phyloP scores from a whole-genome alignment of 2,113 vertebrate genomes.

The Mobula birostris region DNA sequence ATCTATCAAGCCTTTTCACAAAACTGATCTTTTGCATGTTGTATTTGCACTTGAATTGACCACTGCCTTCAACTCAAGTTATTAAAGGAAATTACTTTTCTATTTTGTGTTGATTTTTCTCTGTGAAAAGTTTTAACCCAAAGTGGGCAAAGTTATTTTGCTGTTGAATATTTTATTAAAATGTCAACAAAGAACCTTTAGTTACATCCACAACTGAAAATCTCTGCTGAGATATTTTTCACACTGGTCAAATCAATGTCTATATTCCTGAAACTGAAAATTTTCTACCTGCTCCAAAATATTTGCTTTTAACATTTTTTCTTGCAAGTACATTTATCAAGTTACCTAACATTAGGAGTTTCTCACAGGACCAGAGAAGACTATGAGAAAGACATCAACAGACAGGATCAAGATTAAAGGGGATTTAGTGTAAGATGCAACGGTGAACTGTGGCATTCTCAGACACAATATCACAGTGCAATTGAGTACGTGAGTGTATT shows the following conservation, averaged over 20 bases:
- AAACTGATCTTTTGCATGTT: neutral
- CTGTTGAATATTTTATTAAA: neutral
- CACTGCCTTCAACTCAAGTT: neutral
- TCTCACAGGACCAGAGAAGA: neutral
- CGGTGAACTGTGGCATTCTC: neutral
- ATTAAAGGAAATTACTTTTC: neutral
- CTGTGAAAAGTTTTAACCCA: neutral
- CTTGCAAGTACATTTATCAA: no score
- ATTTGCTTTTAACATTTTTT: neutral
- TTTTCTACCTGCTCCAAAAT: neutral
- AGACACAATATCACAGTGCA: neutral
- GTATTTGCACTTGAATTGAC: neutral
- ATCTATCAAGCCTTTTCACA: neutral
- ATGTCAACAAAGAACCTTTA: neutral
- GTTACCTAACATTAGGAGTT: neutral
- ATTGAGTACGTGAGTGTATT: neutral
- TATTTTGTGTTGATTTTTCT: neutral
- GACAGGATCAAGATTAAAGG: neutral
- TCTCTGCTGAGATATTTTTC: neutral
- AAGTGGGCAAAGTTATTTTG: neutral
- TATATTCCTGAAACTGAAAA: neutral
- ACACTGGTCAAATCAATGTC: neutral
- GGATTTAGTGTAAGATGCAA: neutral
- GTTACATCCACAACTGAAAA: neutral
- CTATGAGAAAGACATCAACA: neutral